Evolutionary conservation across 2,888 invertebrate genomes (phyloP), one percentile per base, ranked within the genome.

Genomic region (Sylvicola cinctus): DNA sequence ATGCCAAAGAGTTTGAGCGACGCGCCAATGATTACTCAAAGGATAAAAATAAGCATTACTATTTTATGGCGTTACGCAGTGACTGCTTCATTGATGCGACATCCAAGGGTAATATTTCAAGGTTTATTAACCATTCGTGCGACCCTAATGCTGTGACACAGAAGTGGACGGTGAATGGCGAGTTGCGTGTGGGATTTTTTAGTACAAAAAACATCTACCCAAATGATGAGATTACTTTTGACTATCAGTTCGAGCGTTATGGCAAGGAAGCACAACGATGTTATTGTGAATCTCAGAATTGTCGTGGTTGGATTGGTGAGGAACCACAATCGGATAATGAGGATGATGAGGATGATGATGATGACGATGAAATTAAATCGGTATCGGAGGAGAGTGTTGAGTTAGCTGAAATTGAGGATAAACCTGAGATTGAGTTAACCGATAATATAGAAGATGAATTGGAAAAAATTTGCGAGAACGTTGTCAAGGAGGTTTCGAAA

Each of bases 111-210:
- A 98, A 95, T 53, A 75, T 87, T 38, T 95, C 96, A 0, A 66
- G 98, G 28, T 99, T 96, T 51, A 93, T 98, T 45, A 99, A 99
- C 58, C 98, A 99, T 54, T 93, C 93, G 31, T 99, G 98, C 54
- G 91, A 95, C 46, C 98, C 98, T 0, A 98, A 98, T 55, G 85
- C 93, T 3, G 91, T 91, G 60, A 96, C 96, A 0, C 95, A 98
- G 59, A 98, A 98, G 61, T 88, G 87, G 87, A 87, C 85, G 0
- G 87, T 87, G 0, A 85, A 85, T 48, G 87, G 87, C 1, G 87
- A 90, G 53, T 60, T 95, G 30, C 66, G 96, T 42, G 87, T 98
- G 46, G 98, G 98, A 0, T 98, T 99, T 62, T 99, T 98, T 58
- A 81, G 91, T 43, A 77, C 76, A 40, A 67, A 79, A 42, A 70